These are phyloP conservation scores for Cecidostiba fungosa DNA, from an alignment of 2,888 invertebrate genomes.

Conservation along the genomic window DNA sequence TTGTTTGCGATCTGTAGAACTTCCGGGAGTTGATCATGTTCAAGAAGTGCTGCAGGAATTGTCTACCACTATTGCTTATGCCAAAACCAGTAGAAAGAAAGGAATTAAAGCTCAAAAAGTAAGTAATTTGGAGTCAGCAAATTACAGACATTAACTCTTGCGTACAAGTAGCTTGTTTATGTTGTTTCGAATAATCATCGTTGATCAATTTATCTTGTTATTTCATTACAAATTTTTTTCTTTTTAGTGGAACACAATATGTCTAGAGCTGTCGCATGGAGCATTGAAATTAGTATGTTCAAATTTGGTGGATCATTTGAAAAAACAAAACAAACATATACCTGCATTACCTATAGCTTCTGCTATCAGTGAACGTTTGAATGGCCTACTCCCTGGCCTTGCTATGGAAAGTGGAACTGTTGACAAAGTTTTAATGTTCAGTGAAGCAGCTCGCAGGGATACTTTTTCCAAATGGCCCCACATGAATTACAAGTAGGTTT, in stretches of 20 bases:
- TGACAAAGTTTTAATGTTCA: conserved; percentile 90
- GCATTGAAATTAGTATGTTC: conserved; percentile 90
- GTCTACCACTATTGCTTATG: conserved; percentile 87
- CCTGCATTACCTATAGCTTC: conserved; percentile 94
- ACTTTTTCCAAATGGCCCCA: conserved; percentile 98
- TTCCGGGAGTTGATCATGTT: conserved; percentile 89
- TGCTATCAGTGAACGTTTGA: conserved; percentile 92
- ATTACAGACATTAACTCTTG: no score
- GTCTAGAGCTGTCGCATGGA: conserved; percentile 89
- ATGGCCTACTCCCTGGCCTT: conserved; percentile 86
- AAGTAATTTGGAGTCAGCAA: background rate
- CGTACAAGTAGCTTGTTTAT: no score
- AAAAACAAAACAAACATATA: conserved; percentile 90
- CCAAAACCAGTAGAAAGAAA: conserved; percentile 88
- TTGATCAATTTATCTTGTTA: conserved; percentile 17
- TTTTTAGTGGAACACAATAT: conserved; percentile 94
- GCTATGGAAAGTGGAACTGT: conserved; percentile 79
- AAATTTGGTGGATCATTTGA: conserved; percentile 90
- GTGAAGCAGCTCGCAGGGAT: conserved; percentile 93
- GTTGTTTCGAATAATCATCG: background rate
- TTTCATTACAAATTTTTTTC: conserved; percentile 71
- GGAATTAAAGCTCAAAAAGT: conserved; percentile 96
- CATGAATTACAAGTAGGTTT: conserved; percentile 94
- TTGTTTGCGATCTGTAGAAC: conserved; percentile 88
- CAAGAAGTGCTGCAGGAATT: conserved; percentile 89